These are phyloP conservation scores for Saguinus imperator DNA, from an alignment of 2,113 vertebrate genomes.

Conservation along the genomic window DNA sequence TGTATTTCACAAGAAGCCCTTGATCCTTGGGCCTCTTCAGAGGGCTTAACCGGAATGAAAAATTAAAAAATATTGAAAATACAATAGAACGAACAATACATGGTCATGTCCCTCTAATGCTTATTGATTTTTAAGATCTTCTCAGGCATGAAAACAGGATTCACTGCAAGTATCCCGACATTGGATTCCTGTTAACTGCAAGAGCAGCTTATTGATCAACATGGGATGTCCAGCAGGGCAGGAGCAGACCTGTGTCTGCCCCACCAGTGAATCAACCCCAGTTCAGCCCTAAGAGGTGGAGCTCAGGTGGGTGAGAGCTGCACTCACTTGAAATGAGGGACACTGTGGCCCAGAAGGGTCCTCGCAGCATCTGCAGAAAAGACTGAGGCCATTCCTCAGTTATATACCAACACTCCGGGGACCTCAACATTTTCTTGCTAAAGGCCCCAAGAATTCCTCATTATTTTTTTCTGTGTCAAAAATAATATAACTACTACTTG, in stretches of 20 bases:
- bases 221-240: not conserved
- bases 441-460: not conserved
- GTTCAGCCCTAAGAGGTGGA: not conserved
- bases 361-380: not conserved
- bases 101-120: slow-evolving; percentile 40
- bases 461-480: not conserved
- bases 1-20: not conserved
- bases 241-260: not conserved
- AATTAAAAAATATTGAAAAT: slow-evolving; percentile 69
- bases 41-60: not conserved
- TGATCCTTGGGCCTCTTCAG: not conserved
- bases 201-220: slow-evolving; percentile 15
- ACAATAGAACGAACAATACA: slow-evolving; percentile 39
- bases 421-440: not conserved
- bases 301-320: accelerated
- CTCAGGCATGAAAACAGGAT: slow-evolving; percentile 51
- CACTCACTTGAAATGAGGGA: not conserved
- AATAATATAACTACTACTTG: not conserved
- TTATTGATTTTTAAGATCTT: slow-evolving; percentile 63
- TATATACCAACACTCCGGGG: not conserved
- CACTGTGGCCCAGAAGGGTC: not conserved
- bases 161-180: slow-evolving; percentile 35
- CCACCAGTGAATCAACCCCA: not conserved
- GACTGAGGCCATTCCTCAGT: not conserved
- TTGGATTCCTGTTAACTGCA: slow-evolving; percentile 25